Conservation (phyloP, 2,113 vertebrate species). For the Podarcis raffonei region DNA sequence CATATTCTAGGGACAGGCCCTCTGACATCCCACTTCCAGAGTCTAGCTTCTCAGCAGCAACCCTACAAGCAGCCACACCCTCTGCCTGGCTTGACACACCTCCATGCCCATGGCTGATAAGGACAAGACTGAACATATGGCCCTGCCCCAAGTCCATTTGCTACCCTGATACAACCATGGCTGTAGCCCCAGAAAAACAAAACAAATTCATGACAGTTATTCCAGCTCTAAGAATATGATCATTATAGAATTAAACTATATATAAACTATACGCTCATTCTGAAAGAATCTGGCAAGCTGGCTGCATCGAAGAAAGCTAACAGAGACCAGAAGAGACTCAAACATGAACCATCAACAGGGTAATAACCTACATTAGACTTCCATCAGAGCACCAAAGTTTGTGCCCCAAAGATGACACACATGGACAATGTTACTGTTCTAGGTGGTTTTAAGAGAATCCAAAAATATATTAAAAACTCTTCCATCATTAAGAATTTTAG, state of each 20-base stretch:
- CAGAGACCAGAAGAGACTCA: neutral
- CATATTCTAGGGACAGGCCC: neutral
- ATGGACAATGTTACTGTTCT: neutral
- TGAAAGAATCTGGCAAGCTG: neutral
- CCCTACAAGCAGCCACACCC: neutral
- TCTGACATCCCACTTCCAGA: no score
- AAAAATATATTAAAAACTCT: no score
- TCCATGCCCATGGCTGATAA: neutral
- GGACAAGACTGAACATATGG: neutral
- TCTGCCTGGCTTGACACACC: neutral
- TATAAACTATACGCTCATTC: neutral
- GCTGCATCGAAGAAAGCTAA: neutral
- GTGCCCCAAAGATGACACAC: neutral
- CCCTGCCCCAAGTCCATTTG: neutral
- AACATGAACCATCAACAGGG: neutral
- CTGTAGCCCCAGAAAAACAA: neutral
- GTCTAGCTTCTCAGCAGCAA: neutral
- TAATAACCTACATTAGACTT: neutral
- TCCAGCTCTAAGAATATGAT: neutral
- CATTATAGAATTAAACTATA: no score
- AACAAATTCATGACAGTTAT: neutral
- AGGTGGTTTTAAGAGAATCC: no score
- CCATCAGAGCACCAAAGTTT: neutral
- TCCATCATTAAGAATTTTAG: no score
- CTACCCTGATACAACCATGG: neutral